phyloP scores from a whole-genome alignment of 2,888 invertebrate species.

The Hybos culiciformis region DNA sequence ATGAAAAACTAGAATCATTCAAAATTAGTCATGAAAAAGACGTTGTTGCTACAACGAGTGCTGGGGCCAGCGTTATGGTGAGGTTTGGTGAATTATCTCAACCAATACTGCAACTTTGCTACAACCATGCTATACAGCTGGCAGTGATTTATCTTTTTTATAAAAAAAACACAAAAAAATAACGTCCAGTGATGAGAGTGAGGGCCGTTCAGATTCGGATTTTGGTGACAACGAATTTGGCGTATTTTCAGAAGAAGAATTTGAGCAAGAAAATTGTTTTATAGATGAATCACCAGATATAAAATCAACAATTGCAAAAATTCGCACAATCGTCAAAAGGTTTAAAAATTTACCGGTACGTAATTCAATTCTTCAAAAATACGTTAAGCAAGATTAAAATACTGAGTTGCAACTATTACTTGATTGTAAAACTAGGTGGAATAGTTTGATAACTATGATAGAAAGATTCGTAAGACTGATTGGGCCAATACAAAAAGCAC shows the following conservation, averaged over 20 bases:
- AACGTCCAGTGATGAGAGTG: background rate
- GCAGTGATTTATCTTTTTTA: background rate
- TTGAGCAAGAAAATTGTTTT: background rate
- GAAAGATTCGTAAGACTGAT: slow-evolving; percentile 1
- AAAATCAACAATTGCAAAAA: background rate
- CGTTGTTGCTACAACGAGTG: background rate
- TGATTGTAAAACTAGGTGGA: slow-evolving; percentile 2
- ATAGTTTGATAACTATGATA: background rate
- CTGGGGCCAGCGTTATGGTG: background rate
- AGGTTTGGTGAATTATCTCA: background rate
- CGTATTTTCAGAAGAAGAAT: background rate
- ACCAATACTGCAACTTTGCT: background rate
- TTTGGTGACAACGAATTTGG: background rate
- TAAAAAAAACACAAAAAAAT: background rate
- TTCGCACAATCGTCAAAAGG: background rate
- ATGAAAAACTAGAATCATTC: background rate
- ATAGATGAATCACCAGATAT: background rate
- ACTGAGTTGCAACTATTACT: background rate
- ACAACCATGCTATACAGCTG: background rate
- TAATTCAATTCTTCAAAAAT: background rate
- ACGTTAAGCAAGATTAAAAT: background rate
- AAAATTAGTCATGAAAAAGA: background rate
- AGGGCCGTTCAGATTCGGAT: too few species aligned
- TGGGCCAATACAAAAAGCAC: slow-evolving; percentile 1
- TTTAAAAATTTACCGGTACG: background rate